Evolutionary conservation across 1,140 invertebrate species (phyloP).

Genomic region (Drosophila elegans): DNA sequence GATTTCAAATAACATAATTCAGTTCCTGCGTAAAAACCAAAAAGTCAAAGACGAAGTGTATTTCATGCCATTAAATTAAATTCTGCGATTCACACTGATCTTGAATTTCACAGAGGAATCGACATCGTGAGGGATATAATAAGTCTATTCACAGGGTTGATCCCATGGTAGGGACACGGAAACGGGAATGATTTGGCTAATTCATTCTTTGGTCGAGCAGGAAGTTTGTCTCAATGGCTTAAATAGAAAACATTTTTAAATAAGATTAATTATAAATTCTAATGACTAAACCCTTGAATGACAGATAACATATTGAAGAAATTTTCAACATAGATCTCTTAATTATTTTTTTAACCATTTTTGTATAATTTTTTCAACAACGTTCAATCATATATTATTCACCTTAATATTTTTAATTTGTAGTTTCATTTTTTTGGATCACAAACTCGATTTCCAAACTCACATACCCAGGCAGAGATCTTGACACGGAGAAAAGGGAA

Average conservation of each 20-base stretch:
- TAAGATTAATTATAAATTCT: background rate
- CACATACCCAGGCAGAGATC: slow-evolving; percentile 22
- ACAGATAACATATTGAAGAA: too few relatives aligned
- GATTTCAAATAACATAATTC: background rate
- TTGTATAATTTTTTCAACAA: background rate
- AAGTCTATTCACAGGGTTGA: slow-evolving; percentile 12
- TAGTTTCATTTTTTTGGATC: background rate
- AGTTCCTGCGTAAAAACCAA: background rate
- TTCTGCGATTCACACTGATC: slow-evolving; percentile 4
- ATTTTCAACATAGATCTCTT: too few relatives aligned
- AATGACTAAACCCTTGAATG: too few relatives aligned
- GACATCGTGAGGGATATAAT: slow-evolving; percentile 25
- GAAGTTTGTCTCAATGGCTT: slow-evolving; percentile 11
- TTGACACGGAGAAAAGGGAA: slow-evolving; percentile 16
- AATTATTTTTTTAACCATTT: background rate
- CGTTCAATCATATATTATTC: too few relatives aligned
- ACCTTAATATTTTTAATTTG: background rate
- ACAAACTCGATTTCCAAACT: background rate
- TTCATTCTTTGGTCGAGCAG: slow-evolving; percentile 1
- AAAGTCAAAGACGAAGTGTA: slow-evolving; percentile 6
- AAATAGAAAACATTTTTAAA: background rate
- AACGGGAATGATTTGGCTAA: slow-evolving; percentile 19
- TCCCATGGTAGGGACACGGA: slow-evolving; percentile 7
- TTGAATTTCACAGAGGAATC: slow-evolving; percentile 23
- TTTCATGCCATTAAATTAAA: background rate